These are phyloP conservation scores for Ophraella communa DNA, from an alignment of 2,888 invertebrate species.

Conservation along the genomic window DNA sequence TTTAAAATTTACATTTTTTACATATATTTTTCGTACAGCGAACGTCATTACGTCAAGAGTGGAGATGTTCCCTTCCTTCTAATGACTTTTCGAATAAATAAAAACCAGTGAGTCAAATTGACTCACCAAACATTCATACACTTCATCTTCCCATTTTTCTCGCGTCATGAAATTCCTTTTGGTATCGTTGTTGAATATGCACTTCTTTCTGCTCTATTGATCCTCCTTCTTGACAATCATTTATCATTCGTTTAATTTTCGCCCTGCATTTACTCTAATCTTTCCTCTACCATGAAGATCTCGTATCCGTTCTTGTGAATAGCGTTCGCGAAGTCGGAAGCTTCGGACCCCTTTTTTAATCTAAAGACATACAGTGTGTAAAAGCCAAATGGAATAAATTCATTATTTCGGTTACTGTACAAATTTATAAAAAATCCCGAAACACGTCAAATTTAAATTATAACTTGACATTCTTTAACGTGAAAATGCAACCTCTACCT, in stretches of 20 bases:
- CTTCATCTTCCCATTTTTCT: constrained; percentile 28
- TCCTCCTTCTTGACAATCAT: constrained; percentile 29
- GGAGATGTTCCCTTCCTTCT: constrained; percentile 3
- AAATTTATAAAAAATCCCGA: no score
- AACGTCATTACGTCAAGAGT: constrained; percentile 19
- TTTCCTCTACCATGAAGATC: constrained; percentile 19
- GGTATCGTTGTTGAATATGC: constrained; percentile 26
- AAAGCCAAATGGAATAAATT: no score
- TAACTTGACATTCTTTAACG: no score
- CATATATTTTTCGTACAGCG: not conserved
- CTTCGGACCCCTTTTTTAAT: not conserved
- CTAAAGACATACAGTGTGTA: not conserved
- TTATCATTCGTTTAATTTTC: constrained; percentile 31
- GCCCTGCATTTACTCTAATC: constrained; percentile 28
- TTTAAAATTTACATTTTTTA: not conserved
- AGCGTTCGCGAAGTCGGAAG: not conserved
- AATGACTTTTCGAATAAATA: constrained; percentile 26
- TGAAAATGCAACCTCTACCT: no score
- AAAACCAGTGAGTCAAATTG: constrained; percentile 18
- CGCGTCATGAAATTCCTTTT: constrained; percentile 28
- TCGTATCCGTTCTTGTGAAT: constrained; percentile 5
- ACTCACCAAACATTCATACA: constrained; percentile 26
- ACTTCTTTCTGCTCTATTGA: constrained; percentile 32
- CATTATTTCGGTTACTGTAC: no score
- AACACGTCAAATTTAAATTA: no score